Percentiles rank a stretch among this genome's conserved stretches.
Conservation (phyloP, 2,113 vertebrate species). For the Silurus meridionalis region DNA sequence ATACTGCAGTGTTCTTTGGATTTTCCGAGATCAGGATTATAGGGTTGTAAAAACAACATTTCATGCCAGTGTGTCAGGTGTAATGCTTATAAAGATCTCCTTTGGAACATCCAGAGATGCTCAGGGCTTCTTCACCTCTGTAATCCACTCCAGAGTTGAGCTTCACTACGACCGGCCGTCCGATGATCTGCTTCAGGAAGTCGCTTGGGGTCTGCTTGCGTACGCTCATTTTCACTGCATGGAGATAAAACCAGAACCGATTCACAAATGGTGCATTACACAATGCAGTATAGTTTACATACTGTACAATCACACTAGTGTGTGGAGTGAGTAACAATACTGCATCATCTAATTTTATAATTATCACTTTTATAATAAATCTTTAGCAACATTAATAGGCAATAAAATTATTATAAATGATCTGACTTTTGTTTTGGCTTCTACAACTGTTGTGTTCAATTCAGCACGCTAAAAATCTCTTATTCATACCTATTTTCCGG, state of each 20-base stretch:
- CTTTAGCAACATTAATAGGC: too few species aligned
- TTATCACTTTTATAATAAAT: too few species aligned
- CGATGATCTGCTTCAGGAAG: conserved; percentile 99
- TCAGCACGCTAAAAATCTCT: not conserved
- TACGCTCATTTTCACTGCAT: conserved; percentile 84
- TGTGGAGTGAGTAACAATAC: not conserved
- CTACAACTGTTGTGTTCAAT: not conserved
- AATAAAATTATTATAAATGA: too few species aligned
- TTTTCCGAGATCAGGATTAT: not conserved
- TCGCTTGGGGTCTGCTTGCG: conserved; percentile 98
- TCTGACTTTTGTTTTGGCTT: too few species aligned
- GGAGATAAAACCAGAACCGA: not conserved
- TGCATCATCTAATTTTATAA: not conserved
- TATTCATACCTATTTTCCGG: not conserved
- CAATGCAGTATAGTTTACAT: not conserved
- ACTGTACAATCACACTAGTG: not conserved
- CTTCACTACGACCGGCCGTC: conserved; percentile 96
- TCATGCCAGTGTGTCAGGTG: not conserved
- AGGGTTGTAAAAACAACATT: not conserved
- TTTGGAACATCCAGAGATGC: not conserved
- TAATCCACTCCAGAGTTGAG: conserved; percentile 99
- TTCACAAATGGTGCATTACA: not conserved
- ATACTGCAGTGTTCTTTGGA: not conserved
- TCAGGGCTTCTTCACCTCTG: conserved; percentile 77
- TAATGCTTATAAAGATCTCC: not conserved